Base-by-base conservation (phyloP, 2,888 invertebrate genomes). In the Rotaria macrura region DNA sequence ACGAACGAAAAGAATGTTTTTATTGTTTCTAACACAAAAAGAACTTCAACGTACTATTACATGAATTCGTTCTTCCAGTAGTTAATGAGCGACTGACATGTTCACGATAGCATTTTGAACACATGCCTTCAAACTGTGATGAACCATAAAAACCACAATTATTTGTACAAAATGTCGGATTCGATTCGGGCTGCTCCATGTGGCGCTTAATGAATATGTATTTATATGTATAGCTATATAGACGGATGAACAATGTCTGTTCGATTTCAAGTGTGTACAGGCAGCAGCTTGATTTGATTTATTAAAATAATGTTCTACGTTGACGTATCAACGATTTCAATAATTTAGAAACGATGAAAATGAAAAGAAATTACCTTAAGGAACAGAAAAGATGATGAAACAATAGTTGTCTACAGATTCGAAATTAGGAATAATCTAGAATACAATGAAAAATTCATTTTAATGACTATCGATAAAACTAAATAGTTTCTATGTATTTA, bases 141-240 rank as follows among this genome's bases (percentile, higher is more conserved):
- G 95, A 96, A 88, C 97, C 98, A 92, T 97, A 99, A 92, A 98
- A 99, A 89, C 99, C 99, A 92, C 98, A 98, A 88, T 97, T 97
- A 89, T 96, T 96, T 89, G 97, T 94, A 93, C 98, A 98, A 91
- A 96, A 93, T 57, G 91, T 89, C 17, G 90, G 89, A 89, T 95
- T 95, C 14, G 79, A 79, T 79, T 79, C 43, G 2, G 79, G 79
- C 9, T 79, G 79, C 43, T 79, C 79, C 79, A 79, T 79, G 7
- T 43, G 65, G 17, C 10, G 34, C 65, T 40, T 43, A 79, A 79
- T 79, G 79, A 79, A 79, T 43, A 43, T n/a, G 14, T 65, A 54
- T 25, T 25, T 54, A 49, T 49, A 47, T 47, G 14, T 47, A 47
- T 47, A 47, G 6, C 6, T 47, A 47, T 47, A 47, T 47, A 47